phyloP scores from a whole-genome alignment of 2,113 vertebrate species.

The Notarius lentiginosus region DNA sequence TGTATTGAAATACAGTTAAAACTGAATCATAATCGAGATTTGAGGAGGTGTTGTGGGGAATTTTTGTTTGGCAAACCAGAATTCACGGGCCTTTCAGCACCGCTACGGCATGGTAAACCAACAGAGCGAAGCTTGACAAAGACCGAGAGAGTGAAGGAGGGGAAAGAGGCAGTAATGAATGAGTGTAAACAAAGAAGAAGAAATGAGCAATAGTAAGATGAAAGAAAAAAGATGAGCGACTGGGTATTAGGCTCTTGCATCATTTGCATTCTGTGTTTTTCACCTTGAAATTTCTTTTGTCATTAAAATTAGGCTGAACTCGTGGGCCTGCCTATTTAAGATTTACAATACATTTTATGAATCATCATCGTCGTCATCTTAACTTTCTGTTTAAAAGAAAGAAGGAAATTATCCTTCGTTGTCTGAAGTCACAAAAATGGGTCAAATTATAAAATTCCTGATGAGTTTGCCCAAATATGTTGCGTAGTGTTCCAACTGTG shows the following conservation, averaged over 20 bases:
- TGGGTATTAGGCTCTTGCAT: slow-evolving; percentile 17
- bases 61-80: slow-evolving; percentile 40
- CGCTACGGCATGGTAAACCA: slow-evolving; percentile 58
- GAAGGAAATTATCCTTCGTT: background rate
- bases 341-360: background rate
- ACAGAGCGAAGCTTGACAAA: slow-evolving; percentile 55
- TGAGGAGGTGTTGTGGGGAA: slow-evolving; percentile 35
- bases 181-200: slow-evolving; percentile 44
- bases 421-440: background rate
- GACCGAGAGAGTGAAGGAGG: slow-evolving; percentile 52
- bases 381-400: background rate
- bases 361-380: background rate
- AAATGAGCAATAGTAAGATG: slow-evolving; percentile 50
- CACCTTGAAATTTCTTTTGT: background rate
- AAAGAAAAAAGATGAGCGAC: slow-evolving; percentile 25
- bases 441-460: background rate
- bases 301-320: background rate
- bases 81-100: slow-evolving; percentile 50
- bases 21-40: slow-evolving; percentile 50
- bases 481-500: background rate
- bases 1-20: slow-evolving; percentile 33
- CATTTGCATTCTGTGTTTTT: background rate
- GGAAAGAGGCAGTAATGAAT: slow-evolving; percentile 26
- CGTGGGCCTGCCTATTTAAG: background rate
- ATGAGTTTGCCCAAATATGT: background rate